Evolutionary conservation across 2,888 invertebrate species (phyloP).

Genomic region (Drosophila suboccidentalis): DNA sequence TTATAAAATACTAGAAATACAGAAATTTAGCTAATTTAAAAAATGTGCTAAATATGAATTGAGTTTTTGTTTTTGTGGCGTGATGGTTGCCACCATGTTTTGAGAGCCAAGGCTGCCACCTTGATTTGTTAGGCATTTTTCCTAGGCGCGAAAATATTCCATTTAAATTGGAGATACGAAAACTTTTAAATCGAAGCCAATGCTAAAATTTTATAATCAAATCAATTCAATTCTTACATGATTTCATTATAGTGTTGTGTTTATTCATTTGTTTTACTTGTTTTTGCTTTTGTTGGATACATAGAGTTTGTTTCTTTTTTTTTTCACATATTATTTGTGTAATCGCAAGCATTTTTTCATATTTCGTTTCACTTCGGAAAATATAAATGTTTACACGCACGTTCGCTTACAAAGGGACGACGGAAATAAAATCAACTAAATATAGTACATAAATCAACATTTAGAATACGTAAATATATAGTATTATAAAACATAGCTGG

Average conservation of each 20-base stretch:
- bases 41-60: no score
- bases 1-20: background rate
- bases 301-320: constrained; percentile 20
- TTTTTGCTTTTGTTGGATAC: constrained; percentile 42
- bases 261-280: constrained; percentile 42
- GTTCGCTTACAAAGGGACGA: constrained; percentile 37
- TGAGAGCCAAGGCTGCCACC: no score
- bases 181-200: background rate
- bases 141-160: no score
- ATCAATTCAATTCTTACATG: background rate
- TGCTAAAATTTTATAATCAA: background rate
- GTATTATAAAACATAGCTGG: constrained; percentile 59
- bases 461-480: constrained; percentile 52
- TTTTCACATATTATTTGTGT: constrained; percentile 45
- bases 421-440: constrained; percentile 60
- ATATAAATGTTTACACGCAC: constrained; percentile 41
- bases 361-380: constrained; percentile 31
- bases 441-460: constrained; percentile 71
- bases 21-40: background rate
- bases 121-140: no score
- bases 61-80: no score
- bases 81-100: no score
- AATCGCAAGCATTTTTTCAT: constrained; percentile 50
- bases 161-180: background rate
- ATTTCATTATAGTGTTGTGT: constrained; percentile 36